Evolutionary conservation across 2,113 vertebrate genomes (phyloP).

Genomic region (Podarcis muralis): DNA sequence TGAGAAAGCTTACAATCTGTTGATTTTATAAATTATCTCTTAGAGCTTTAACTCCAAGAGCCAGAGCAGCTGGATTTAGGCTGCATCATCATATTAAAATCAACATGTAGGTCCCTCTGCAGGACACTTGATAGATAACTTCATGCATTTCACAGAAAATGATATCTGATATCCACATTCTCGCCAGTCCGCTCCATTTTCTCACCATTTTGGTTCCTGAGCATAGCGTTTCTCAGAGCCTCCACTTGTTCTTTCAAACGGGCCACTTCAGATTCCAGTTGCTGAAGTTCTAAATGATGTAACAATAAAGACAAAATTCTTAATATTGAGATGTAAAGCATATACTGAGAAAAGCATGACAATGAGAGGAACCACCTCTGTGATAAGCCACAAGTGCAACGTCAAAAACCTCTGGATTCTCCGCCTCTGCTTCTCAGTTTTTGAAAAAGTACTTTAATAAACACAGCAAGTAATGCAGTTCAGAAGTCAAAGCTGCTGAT

Average conservation of each 20-base stretch:
- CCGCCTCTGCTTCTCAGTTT: background rate
- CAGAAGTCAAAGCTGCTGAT: background rate
- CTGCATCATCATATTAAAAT: background rate
- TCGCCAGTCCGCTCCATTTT: background rate
- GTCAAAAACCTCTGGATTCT: background rate
- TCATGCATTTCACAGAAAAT: background rate
- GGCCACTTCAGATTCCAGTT: background rate
- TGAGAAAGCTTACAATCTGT: background rate
- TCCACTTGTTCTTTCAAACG: background rate
- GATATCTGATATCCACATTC: background rate
- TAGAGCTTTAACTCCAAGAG: background rate
- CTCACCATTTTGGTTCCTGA: conserved; percentile 11
- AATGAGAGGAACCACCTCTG: no score
- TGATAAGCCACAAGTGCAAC: background rate
- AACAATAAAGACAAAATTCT: background rate
- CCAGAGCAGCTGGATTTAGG: background rate
- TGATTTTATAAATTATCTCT: background rate
- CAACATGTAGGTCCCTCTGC: background rate
- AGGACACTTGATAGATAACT: background rate
- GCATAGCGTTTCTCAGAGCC: background rate
- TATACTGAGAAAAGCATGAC: background rate
- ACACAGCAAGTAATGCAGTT: background rate
- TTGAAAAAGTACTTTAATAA: background rate
- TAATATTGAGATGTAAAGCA: background rate
- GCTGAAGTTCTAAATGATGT: background rate